Percentiles rank a stretch among this genome's conserved stretches.
Evolutionary conservation across 2,113 vertebrate species (phyloP).

Genomic region (Leptobrachium ailaonicum): DNA sequence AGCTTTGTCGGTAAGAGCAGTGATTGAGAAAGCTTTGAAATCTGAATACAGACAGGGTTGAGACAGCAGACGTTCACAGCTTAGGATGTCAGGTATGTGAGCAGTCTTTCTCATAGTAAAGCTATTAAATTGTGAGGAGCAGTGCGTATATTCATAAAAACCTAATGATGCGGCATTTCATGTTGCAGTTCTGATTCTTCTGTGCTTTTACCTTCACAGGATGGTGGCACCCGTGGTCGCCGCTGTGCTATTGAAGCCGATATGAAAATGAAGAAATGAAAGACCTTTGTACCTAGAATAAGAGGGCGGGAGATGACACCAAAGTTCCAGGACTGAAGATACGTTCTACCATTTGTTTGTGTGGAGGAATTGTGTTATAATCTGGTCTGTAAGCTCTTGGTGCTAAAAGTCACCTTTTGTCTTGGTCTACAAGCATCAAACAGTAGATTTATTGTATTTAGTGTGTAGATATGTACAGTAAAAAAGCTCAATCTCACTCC

Average conservation of each 20-base stretch:
- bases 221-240: conserved; percentile 95
- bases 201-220: conserved; percentile 71
- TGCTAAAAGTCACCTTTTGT: too few relatives aligned
- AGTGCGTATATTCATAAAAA: too few relatives aligned
- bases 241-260: conserved; percentile 98
- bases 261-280: conserved; percentile 99
- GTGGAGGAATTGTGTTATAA: too few relatives aligned
- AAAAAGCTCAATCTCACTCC: background rate
- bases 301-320: too few relatives aligned
- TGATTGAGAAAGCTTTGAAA: conserved; percentile 4
- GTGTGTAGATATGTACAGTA: conserved; percentile 40
- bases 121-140: background rate
- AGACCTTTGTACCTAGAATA: too few relatives aligned
- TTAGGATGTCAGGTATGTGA: conserved; percentile 41
- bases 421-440: too few relatives aligned
- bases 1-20: conserved; percentile 14
- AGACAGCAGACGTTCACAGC: conserved; percentile 20
- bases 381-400: too few relatives aligned
- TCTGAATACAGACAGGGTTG: conserved; percentile 36
- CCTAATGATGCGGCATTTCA: too few relatives aligned
- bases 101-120: background rate
- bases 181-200: conserved; percentile 1
- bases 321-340: background rate
- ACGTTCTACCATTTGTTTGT: too few relatives aligned
- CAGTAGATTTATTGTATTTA: background rate